Base-by-base conservation (phyloP, 2,797 vertebrate species). In the Hipposideros larvatus region DNA sequence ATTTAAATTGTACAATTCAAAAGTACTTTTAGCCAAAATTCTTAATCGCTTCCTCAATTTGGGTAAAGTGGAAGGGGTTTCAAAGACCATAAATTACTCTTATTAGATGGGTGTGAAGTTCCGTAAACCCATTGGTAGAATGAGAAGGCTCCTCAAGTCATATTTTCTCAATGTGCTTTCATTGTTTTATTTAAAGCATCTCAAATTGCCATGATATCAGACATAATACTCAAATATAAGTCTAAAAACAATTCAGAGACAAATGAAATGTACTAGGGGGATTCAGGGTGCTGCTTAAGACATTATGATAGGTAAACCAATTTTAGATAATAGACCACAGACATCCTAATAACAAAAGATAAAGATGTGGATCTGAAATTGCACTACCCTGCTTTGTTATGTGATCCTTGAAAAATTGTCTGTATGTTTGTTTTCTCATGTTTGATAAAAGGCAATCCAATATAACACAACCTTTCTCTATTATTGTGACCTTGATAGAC, bases 11-110 rank as follows among this genome's bases (percentile, higher is more conserved):
- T n/a, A 90, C 19, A 93, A n/a, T 78, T 89, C 16, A 71, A 9
- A 90, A 34, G 13, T 37, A 59, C 28, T 75, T 95, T 78, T 68
- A 48, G 21, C 59, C 31, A 94, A 95, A 95, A 78, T 86, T 68
- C 46, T 92, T 75, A 92, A 53, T 82, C 18, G 31, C 13, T 51
- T 75, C 46, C 24, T 83, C 53, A 78, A 80, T 41, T 82, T 10
- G 7, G 53, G 41, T 34, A 83, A 78, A 90, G 26, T 63, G 14
- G 2, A 13, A 34, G 26, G 11, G 16, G 22, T 31, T 53, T 13
- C 71, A 90, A 51, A 92, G 48, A 91, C 9, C n/a, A 78, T 51
- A 65, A 88, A 84, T 77, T 90, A 5, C 9, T 37, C 48, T 71
- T 78, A 75, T 24, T 31, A 87, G 88, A 79, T 65, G 16, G 10